These are phyloP conservation scores for Phalacrocorax brasilianus DNA, from an alignment of 2,113 vertebrate genomes.

Conservation along the genomic window DNA sequence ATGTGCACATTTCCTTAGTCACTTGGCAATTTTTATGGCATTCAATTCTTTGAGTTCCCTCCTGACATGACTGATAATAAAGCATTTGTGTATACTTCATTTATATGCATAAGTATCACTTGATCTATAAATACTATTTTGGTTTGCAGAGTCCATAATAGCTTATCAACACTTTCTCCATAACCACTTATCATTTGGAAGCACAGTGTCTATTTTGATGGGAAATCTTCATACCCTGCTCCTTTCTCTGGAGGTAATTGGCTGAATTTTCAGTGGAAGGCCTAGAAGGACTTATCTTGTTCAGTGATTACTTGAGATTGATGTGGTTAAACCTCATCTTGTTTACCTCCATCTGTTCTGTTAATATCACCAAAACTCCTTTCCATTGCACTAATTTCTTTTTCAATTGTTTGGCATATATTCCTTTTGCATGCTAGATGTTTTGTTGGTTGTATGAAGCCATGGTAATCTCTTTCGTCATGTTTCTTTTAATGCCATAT, in stretches of 20 bases:
- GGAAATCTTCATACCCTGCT: neutral
- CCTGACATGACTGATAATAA: neutral
- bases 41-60: neutral
- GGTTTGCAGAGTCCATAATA: neutral
- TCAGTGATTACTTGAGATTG: neutral
- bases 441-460: neutral
- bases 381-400: neutral
- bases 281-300: neutral
- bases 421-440: neutral
- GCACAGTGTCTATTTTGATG: neutral
- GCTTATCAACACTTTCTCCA: neutral
- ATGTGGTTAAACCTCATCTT: neutral
- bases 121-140: neutral
- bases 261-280: neutral
- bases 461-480: neutral
- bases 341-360: neutral
- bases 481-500: constrained; percentile 28
- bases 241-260: neutral
- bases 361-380: neutral
- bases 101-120: neutral
- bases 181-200: neutral
- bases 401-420: neutral
- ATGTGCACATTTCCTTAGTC: neutral
- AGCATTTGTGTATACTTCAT: neutral
- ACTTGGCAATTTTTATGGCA: neutral